A percentile compares a stretch with the other conserved stretches of the same genome.
These are phyloP conservation scores for Helicoverpa assulta DNA, from an alignment of 2,888 invertebrate genomes.

Conservation along the genomic window DNA sequence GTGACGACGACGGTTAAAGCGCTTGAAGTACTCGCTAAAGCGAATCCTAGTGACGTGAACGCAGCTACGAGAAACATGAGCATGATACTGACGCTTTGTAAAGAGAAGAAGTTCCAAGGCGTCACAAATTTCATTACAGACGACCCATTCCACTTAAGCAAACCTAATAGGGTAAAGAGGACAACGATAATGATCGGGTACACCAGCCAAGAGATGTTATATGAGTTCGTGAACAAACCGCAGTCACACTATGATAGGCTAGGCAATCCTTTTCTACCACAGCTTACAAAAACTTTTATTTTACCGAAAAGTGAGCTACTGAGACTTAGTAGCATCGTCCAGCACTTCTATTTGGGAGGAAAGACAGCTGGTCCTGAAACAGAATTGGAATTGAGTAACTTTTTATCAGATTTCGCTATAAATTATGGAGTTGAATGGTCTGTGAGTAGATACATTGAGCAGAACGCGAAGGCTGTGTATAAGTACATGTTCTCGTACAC, in stretches of 20 bases:
- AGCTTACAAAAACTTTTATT: constrained; percentile 43
- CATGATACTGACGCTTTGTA: constrained; percentile 66
- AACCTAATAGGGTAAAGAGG: constrained; percentile 55
- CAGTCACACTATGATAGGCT: constrained; percentile 52
- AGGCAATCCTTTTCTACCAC: constrained; percentile 37
- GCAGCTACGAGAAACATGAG: constrained; percentile 63
- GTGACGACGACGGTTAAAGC: constrained; percentile 65
- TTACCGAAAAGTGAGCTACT: constrained; percentile 45
- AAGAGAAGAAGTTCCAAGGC: constrained; percentile 66
- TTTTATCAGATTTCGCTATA: constrained; percentile 67
- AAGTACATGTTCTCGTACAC: constrained; percentile 72
- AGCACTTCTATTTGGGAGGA: constrained; percentile 66
- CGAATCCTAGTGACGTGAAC: constrained; percentile 67
- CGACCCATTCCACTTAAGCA: constrained; percentile 65
- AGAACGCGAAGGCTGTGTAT: constrained; percentile 58
- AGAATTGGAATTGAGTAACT: constrained; percentile 65
- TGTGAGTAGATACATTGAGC: constrained; percentile 67
- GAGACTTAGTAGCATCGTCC: constrained; percentile 53
- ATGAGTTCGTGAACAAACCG: constrained; percentile 60
- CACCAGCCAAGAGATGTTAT: constrained; percentile 72
- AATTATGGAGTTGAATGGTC: constrained; percentile 70
- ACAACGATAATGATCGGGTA: constrained; percentile 72
- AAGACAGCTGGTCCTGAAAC: constrained; percentile 62
- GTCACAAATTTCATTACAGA: constrained; percentile 66
- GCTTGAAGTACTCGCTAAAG: constrained; percentile 63